Base-by-base conservation (phyloP, 92 coral and sea anemone genomes). In the Phymanthus crucifer region DNA sequence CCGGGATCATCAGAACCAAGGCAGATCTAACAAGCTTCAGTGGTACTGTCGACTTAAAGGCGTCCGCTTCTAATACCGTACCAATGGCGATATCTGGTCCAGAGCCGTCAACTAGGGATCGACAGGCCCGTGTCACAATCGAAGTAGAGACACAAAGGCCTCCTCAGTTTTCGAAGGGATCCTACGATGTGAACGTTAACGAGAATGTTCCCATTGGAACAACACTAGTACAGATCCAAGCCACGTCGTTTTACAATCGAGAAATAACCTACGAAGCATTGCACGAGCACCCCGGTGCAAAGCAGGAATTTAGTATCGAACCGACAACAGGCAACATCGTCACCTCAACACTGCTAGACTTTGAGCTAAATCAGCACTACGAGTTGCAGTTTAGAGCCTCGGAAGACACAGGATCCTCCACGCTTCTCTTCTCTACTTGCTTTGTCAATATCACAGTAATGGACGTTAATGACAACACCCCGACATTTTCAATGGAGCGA, bases 391-490 rank as follows among this genome's bases (percentile, higher is more conserved):
- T 91, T 50, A 66, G 73, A 45, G 99, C 97, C 7, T 67, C 75
- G 14, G 97, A 93, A 66, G 67, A 70, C 6, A 66, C 54, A 58
- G 80, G 80, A 18, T 78, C 87, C 31, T 82, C 76, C 38, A n/a
- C 52, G 14, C 34, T 32, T 24, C 89, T 91, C 13, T 82, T 84
- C 78, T 82, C 90, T 33, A 90, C 92, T 32, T 85, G 85, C 32
- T 86, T 92, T 40, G 93, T 96, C 2, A 82, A 84, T 32, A 74
- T 96, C 40, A 73, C 83, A 7, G 87, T 96, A 24, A 26, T 18
- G 14, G 98, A 96, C 66, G 81, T 85, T 37, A 96, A 96, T 67
- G 99, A 96, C 61, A 88, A 93, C 77, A 46, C 96, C 1, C 99
- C 99, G 38, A 84, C 72, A 19, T 96, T 96, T 66, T 72, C 67